phyloP scores from a whole-genome alignment of 2,113 vertebrate genomes.

The Sinocyclocheilus rhinocerous region DNA sequence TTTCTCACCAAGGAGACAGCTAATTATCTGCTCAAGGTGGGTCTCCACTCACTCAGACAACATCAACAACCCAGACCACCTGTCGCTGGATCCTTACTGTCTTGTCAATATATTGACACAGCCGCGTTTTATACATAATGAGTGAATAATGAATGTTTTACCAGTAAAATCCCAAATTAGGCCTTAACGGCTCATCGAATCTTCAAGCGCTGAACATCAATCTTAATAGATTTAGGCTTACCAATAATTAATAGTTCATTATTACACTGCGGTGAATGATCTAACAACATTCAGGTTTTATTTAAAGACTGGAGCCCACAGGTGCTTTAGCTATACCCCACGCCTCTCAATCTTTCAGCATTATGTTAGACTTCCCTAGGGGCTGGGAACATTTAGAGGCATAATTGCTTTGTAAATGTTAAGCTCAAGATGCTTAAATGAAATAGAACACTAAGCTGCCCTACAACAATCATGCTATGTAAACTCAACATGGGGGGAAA shows the following conservation, averaged over 20 bases:
- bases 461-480: conserved; percentile 7
- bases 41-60: conserved; percentile 17
- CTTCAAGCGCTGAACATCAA: conserved; percentile 1
- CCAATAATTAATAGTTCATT: conserved; percentile 32
- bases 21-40: conserved; percentile 37
- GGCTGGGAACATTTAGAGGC: conserved; percentile 24
- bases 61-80: conserved; percentile 13
- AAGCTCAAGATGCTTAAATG: conserved; percentile 25
- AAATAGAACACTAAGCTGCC: conserved; percentile 23
- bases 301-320: conserved; percentile 12
- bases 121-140: conserved; percentile 5
- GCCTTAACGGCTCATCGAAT: conserved; percentile 13
- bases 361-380: conserved; percentile 26
- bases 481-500: background rate
- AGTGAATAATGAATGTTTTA: conserved; percentile 24
- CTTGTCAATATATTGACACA: conserved; percentile 28
- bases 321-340: conserved; percentile 17
- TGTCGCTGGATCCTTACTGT: background rate
- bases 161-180: conserved; percentile 13
- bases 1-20: conserved; percentile 32
- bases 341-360: conserved; percentile 20
- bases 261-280: background rate
- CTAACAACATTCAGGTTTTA: background rate
- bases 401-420: conserved; percentile 41
- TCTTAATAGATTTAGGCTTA: conserved; percentile 2